A percentile compares a stretch with the other conserved stretches of the same genome.
Evolutionary conservation across 2,113 vertebrate genomes (phyloP).

Genomic region (Suricata suricatta): DNA sequence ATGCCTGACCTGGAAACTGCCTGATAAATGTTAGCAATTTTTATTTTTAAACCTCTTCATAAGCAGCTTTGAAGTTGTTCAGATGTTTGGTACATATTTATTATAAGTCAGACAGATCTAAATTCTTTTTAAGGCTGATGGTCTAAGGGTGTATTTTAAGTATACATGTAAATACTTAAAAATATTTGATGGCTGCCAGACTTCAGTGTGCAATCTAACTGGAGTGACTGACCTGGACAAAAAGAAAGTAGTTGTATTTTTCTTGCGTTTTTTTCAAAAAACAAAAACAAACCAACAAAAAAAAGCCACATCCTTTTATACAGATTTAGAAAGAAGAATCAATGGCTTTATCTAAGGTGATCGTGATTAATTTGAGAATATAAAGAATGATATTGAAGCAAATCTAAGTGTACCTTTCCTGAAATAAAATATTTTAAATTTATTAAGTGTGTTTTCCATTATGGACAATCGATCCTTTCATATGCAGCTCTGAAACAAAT

Average conservation of each 20-base stretch:
- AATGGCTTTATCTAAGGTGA: conserved; percentile 36
- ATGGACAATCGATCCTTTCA: background rate
- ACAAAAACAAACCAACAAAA: background rate
- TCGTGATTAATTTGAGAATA: conserved; percentile 53
- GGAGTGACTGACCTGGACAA: background rate
- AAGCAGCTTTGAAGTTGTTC: conserved; percentile 36
- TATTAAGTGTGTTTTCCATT: background rate
- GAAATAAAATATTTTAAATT: conserved; percentile 72
- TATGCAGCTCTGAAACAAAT: background rate
- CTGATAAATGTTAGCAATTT: background rate
- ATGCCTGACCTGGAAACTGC: background rate
- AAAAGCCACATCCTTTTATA: conserved; percentile 28
- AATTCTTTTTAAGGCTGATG: conserved; percentile 43
- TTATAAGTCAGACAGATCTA: conserved; percentile 42
- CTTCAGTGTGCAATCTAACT: background rate
- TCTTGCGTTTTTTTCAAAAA: conserved; percentile 13
- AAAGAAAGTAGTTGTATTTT: conserved; percentile 58
- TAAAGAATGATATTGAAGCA: conserved; percentile 26
- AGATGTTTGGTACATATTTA: conserved; percentile 41
- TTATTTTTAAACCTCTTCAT: conserved; percentile 46
- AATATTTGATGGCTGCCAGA: background rate
- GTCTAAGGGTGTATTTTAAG: background rate
- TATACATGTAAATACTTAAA: background rate
- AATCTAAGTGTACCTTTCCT: conserved; percentile 57
- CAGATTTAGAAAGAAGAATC: conserved; percentile 54